Evolutionary conservation across 2,797 vertebrate species (phyloP).

Genomic region (Manis pentadactyla): DNA sequence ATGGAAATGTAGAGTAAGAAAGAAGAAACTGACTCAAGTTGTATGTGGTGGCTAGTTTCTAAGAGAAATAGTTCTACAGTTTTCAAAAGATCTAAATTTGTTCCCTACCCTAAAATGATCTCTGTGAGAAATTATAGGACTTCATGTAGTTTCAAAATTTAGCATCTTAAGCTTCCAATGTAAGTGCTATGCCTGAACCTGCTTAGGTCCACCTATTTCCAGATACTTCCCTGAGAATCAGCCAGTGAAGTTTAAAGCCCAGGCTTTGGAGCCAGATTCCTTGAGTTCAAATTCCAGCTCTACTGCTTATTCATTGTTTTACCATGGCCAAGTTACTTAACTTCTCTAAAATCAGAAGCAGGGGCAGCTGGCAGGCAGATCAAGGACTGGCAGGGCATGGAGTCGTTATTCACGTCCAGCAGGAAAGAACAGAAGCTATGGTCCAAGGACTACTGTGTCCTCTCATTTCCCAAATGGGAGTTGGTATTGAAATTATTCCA

Average conservation of each 20-base stretch:
- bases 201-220: not conserved
- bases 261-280: not conserved
- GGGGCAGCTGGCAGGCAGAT: not conserved
- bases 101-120: not conserved
- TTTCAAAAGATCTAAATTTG: conserved; percentile 52
- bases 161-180: not conserved
- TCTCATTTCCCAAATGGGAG: not conserved
- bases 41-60: not conserved
- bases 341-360: not conserved
- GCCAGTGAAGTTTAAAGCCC: not conserved
- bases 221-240: not conserved
- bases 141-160: not conserved
- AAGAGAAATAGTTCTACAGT: not conserved
- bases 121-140: conserved; percentile 16
- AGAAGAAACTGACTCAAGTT: not conserved
- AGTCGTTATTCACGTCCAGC: not conserved
- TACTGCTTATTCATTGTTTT: not conserved
- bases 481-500: not conserved
- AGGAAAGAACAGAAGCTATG: not conserved
- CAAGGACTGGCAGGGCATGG: too few relatives aligned
- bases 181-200: not conserved
- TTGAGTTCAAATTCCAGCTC: conserved; percentile 16
- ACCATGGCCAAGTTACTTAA: not conserved
- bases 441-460: not conserved
- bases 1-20: not conserved